These are phyloP conservation scores for Pentamera pediparva DNA, from an alignment of 53 echinoderm and acorn worm species.

Conservation along the genomic window DNA sequence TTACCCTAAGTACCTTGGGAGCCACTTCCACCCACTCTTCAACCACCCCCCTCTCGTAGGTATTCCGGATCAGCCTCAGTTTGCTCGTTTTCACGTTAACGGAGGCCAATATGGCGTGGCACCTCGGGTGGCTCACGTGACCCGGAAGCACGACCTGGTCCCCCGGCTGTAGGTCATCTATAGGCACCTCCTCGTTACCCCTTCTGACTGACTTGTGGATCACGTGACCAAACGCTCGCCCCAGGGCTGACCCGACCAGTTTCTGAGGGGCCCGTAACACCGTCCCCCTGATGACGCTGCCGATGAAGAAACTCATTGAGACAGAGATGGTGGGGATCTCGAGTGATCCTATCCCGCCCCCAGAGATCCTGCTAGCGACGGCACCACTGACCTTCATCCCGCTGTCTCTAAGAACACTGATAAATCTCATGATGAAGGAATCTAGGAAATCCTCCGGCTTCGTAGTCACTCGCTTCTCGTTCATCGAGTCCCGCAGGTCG, in stretches of 20 bases:
- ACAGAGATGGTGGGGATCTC: not conserved
- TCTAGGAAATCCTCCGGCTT: not conserved
- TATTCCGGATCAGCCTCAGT: constrained; percentile 45
- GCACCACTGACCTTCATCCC: constrained; percentile 10
- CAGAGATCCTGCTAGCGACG: not conserved
- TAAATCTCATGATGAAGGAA: not conserved
- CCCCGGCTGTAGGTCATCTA: constrained; percentile 21
- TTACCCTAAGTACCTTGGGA: constrained; percentile 18
- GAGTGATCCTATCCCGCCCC: constrained; percentile 12
- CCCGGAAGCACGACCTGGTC: constrained; percentile 52
- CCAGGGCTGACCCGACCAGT: not conserved
- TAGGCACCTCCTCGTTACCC: not conserved
- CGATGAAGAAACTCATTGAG: constrained; percentile 4
- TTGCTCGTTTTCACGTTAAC: constrained; percentile 3
- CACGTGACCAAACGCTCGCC: constrained; percentile 14
- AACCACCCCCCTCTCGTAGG: constrained; percentile 39
- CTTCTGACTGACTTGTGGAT: constrained; percentile 21
- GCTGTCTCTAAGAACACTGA: not conserved
- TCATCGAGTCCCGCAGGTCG: constrained; percentile 4
- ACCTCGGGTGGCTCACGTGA: constrained; percentile 42
- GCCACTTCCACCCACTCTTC: constrained; percentile 43
- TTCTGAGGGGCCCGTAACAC: constrained; percentile 3
- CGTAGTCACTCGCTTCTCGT: not conserved
- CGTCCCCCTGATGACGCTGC: not conserved
- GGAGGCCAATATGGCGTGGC: constrained; percentile 47